Evolutionary conservation across 2,113 vertebrate genomes (phyloP), one percentile per base, ranked within the genome.

Genomic region (Brachypodius melanocephalos): DNA sequence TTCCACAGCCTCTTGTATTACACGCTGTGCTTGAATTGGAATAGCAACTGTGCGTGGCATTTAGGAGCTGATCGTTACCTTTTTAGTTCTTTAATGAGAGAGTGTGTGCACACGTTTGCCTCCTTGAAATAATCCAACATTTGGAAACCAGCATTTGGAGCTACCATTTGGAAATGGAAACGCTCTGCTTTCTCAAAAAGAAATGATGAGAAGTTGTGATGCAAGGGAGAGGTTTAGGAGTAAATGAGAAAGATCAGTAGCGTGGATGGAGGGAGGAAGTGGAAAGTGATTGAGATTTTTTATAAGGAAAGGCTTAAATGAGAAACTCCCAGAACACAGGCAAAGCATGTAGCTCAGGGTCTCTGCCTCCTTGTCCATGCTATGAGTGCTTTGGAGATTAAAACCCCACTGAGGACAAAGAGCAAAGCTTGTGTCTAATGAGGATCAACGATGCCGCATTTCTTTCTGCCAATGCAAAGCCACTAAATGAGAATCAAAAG

Each of bases 1-100:
- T 34, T 67, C n/a, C 42, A 31, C 45, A 76, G 68, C 40, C 12
- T 0, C 65, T 83, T 81, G 66, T 54, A 65, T 80, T 85, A 86
- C 74, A 83, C 28, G 54, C 77, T 89, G 73, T 85, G 77, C 58
- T 88, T 80, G 75, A 96, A 92, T 79, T 88, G 92, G 76, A 89
- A 71, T 36, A 79, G 49, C 61, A 85, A 92, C 87, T 72, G 49
- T 74, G 73, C 1, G 3, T 6, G 8, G 38, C 52, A 76, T 92
- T 90, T 79, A 81, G 63, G 36, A 85, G 58, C 4, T 87, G 57
- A 58, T 89, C 0, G 1, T 85, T 91, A 93, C 74, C 71, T 85
- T 96, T 96, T 77, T 84, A 55, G 81, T 55, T 46, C 72, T 48
- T 20, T 82, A 86, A 85, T 46, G 63, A 85, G 62, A 85, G 90